phyloP scores from a whole-genome alignment of 2,888 invertebrate species.

The Troides aeacus region DNA sequence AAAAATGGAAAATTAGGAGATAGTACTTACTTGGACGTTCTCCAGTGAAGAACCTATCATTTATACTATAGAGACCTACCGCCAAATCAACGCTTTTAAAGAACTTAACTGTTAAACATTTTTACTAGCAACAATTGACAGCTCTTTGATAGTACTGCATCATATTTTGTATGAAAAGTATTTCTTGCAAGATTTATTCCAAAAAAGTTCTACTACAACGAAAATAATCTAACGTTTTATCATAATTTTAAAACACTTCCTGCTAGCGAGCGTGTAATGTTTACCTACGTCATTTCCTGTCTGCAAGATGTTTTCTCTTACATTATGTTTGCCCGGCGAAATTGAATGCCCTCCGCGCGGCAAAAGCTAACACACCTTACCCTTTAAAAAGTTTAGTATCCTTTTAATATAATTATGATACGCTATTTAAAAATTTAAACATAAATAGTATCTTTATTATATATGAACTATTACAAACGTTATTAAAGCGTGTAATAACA shows the following conservation, averaged over 20 bases:
- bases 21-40: too few relatives aligned
- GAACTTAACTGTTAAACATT: too few relatives aligned
- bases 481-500: too few relatives aligned
- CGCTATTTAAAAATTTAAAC: background rate
- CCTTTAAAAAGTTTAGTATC: slow-evolving; percentile 1
- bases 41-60: too few relatives aligned
- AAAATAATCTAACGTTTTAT: background rate
- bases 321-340: slow-evolving; percentile 60
- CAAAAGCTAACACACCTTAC: background rate
- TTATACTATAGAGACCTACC: too few relatives aligned
- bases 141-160: too few relatives aligned
- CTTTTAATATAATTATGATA: background rate
- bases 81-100: too few relatives aligned
- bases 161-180: too few relatives aligned
- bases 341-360: slow-evolving; percentile 45
- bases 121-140: too few relatives aligned
- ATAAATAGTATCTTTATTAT: background rate
- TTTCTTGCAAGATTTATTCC: too few relatives aligned
- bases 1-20: too few relatives aligned
- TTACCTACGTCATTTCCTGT: slow-evolving; percentile 26
- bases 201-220: too few relatives aligned
- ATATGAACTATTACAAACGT: background rate
- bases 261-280: background rate
- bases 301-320: slow-evolving; percentile 63
- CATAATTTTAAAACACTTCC: background rate